Percentiles rank a stretch among this genome's conserved stretches.
These are phyloP conservation scores for Aphelenchoides bicaudatus DNA, from an alignment of 2,888 invertebrate genomes.

Conservation along the genomic window DNA sequence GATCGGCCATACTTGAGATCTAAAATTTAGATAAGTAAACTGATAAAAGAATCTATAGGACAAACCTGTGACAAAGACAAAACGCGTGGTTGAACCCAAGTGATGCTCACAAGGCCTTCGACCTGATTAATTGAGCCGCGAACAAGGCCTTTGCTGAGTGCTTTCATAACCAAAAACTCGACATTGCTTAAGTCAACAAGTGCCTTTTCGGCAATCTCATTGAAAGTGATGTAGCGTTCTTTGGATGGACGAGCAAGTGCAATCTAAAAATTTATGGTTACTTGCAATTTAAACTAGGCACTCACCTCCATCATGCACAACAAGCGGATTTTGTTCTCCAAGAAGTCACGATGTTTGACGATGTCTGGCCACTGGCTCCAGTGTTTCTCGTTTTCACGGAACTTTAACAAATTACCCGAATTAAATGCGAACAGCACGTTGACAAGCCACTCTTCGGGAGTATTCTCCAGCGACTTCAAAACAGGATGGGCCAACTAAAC, in stretches of 20 bases:
- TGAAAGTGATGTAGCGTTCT: constrained; percentile 78
- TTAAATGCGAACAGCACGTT: constrained; percentile 76
- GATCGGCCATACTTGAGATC: constrained; percentile 72
- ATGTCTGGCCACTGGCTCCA: constrained; percentile 63
- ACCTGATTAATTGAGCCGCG: constrained; percentile 69
- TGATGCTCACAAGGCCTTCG: constrained; percentile 71
- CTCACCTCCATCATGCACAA: constrained; percentile 85
- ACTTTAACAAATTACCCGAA: constrained; percentile 75
- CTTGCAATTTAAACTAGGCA: background rate
- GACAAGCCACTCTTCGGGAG: constrained; percentile 77
- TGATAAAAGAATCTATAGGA: background rate
- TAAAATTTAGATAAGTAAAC: constrained; percentile 61
- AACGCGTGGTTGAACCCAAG: constrained; percentile 81
- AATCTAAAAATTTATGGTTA: constrained; percentile 69
- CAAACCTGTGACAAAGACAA: constrained; percentile 69
- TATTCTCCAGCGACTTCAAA: constrained; percentile 76
- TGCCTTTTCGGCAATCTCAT: constrained; percentile 82
- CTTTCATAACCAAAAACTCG: constrained; percentile 94
- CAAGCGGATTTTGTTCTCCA: constrained; percentile 81
- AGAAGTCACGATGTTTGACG: constrained; percentile 42
- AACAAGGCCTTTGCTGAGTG: constrained; percentile 85
- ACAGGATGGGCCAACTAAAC: constrained; percentile 86
- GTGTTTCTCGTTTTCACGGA: constrained; percentile 69
- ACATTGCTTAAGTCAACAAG: constrained; percentile 70
- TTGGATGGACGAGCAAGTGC: constrained; percentile 89